phyloP scores from a whole-genome alignment of 2,113 vertebrate species.

The Otolemur garnettii region DNA sequence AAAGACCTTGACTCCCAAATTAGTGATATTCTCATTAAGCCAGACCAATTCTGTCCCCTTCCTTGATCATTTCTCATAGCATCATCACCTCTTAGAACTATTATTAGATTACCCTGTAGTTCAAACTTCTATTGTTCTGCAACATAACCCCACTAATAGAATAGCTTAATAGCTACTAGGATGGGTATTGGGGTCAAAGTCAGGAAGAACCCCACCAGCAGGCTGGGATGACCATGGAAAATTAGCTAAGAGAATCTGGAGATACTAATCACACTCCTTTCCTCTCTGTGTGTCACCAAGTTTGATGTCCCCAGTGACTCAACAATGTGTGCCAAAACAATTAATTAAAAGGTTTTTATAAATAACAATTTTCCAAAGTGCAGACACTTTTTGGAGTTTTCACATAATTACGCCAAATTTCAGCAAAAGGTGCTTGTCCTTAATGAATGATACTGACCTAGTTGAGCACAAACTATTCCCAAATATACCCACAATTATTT shows the following conservation, averaged over 20 bases:
- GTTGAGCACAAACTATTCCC: not conserved
- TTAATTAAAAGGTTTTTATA: conserved; percentile 73
- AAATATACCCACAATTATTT: not conserved
- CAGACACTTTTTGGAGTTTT: conserved; percentile 38
- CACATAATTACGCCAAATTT: not conserved
- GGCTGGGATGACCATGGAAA: not conserved
- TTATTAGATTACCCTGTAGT: not conserved
- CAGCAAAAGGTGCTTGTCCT: conserved; percentile 46
- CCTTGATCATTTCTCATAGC: not conserved
- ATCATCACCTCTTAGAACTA: not conserved
- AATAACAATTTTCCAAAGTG: conserved; percentile 62
- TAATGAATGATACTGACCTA: not conserved
- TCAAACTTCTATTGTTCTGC: not conserved
- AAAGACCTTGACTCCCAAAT: not conserved
- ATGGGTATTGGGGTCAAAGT: not conserved
- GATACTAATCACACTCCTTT: not conserved
- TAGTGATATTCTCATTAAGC: not conserved
- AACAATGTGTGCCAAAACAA: conserved; percentile 69
- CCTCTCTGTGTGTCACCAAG: conserved; percentile 17
- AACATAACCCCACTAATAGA: not conserved
- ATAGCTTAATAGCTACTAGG: not conserved
- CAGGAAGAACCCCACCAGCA: not conserved
- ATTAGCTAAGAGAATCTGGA: not conserved
- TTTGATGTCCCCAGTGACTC: not conserved
- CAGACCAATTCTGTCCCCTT: not conserved